These are phyloP conservation scores for Quadriops clusia DNA, from an alignment of 2,888 invertebrate species.

Conservation along the genomic window DNA sequence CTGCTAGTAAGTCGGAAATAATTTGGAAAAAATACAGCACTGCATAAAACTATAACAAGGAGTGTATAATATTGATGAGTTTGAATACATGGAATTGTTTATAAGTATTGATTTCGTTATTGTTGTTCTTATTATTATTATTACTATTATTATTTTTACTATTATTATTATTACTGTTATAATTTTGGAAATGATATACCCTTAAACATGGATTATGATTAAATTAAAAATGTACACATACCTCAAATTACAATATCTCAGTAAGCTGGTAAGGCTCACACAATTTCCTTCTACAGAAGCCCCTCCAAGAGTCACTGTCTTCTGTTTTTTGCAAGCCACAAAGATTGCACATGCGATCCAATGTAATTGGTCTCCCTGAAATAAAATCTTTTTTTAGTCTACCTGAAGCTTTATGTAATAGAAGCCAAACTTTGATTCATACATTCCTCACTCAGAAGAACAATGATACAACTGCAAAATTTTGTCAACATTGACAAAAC, in stretches of 20 bases:
- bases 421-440: not conserved
- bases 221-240: constrained; percentile 32
- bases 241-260: constrained; percentile 82
- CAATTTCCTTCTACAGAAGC: constrained; percentile 75
- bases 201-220: too few relatives aligned
- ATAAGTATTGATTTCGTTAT: too few relatives aligned
- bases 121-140: too few relatives aligned
- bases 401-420: constrained; percentile 1
- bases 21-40: too few relatives aligned
- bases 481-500: not conserved
- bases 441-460: too few relatives aligned
- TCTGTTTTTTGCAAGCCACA: constrained; percentile 72
- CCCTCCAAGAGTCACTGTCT: constrained; percentile 67
- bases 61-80: too few relatives aligned
- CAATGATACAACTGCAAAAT: not conserved
- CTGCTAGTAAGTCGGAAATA: too few relatives aligned
- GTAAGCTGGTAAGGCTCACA: constrained; percentile 80
- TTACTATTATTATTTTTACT: too few relatives aligned
- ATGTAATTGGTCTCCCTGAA: constrained; percentile 78
- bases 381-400: constrained; percentile 13
- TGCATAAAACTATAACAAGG: too few relatives aligned
- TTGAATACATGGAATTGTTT: too few relatives aligned
- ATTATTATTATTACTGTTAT: too few relatives aligned
- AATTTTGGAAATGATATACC: too few relatives aligned
- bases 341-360: constrained; percentile 94